A percentile compares a stretch with the other conserved stretches of the same genome.
These are phyloP conservation scores for Lasioglossum villosulum DNA, from an alignment of 2,888 invertebrate genomes.

Conservation along the genomic window DNA sequence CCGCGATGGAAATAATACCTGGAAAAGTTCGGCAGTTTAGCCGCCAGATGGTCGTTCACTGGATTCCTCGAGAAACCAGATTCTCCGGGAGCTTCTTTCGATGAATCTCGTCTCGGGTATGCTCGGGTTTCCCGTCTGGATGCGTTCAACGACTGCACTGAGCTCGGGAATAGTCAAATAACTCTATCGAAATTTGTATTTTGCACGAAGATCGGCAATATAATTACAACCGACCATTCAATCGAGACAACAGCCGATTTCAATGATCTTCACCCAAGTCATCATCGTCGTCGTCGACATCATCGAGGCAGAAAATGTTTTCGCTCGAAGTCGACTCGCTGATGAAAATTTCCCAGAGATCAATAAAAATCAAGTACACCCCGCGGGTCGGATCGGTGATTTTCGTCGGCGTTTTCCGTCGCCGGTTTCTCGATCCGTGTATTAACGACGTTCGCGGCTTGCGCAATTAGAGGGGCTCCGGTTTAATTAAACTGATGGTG, in stretches of 20 bases:
- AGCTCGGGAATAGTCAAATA: background rate
- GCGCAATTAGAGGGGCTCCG: slow-evolving; percentile 21
- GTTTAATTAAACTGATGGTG: slow-evolving; percentile 36
- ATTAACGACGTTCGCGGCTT: slow-evolving; percentile 5
- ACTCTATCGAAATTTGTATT: background rate
- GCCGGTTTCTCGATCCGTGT: slow-evolving; percentile 15
- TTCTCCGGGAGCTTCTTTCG: background rate
- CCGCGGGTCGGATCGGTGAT: background rate
- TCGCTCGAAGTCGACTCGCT: background rate
- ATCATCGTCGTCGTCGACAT: background rate
- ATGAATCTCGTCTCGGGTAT: background rate
- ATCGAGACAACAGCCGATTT: background rate
- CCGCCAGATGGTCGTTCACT: background rate
- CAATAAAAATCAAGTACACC: background rate
- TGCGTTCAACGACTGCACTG: background rate
- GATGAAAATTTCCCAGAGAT: background rate
- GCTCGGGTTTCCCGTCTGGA: background rate
- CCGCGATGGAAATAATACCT: background rate
- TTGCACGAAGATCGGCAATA: background rate
- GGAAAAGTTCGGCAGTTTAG: background rate
- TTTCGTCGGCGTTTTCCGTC: background rate
- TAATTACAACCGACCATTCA: background rate
- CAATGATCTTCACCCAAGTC: background rate
- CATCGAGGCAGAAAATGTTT: background rate
- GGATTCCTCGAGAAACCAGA: background rate